Conservation (phyloP, 1,140 invertebrate species). For the Drosophila repleta region DNA sequence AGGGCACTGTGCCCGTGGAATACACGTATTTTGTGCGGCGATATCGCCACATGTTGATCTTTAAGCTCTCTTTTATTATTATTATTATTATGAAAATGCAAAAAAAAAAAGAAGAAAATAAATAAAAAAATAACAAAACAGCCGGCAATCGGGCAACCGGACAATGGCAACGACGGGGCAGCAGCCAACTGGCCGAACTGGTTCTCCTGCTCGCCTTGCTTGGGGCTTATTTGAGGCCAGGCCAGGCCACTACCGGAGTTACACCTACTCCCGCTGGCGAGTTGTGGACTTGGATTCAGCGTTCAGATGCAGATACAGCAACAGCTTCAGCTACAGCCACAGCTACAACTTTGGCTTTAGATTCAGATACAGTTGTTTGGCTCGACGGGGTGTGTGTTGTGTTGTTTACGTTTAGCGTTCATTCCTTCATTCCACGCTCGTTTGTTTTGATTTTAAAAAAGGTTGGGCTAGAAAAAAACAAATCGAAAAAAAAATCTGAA, state of each 20-base stretch:
- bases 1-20: conserved; percentile 1
- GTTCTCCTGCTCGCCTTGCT: conserved; percentile 20
- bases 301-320: conserved; percentile 6
- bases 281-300: conserved; percentile 36
- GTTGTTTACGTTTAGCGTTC: conserved; percentile 77
- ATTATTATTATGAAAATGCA: conserved; percentile 46
- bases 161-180: conserved; percentile 3
- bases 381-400: conserved; percentile 45
- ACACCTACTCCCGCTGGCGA: conserved; percentile 57
- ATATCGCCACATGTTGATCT: conserved; percentile 45
- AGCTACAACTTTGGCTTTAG: conserved; percentile 8
- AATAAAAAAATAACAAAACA: neutral
- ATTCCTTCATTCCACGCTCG: conserved; percentile 72
- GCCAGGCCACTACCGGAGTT: conserved; percentile 61
- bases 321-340: conserved; percentile 4
- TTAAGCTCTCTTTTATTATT: conserved; percentile 36
- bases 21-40: conserved; percentile 20
- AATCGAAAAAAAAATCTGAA: neutral
- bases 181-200: conserved; percentile 32
- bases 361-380: conserved; percentile 23
- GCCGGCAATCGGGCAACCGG: conserved; percentile 7
- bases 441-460: conserved; percentile 76
- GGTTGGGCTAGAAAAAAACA: conserved; percentile 53
- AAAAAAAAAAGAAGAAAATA: neutral
- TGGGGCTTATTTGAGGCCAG: conserved; percentile 22